Conservation (phyloP, 1,140 invertebrate species). For the Fopius arisanus region DNA sequence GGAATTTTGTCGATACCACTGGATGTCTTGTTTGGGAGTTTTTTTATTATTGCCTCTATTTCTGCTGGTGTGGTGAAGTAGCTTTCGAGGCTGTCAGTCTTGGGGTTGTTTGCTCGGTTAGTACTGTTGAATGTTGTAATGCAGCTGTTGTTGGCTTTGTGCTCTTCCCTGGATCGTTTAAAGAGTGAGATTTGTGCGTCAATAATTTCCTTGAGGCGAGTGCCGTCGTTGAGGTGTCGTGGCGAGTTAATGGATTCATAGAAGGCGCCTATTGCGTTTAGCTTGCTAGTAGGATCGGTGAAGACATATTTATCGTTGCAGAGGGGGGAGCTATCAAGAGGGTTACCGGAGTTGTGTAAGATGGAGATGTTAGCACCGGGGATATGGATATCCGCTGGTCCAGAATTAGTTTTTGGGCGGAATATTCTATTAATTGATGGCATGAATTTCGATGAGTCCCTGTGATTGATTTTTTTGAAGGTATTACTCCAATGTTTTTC, state of each 20-base stretch:
- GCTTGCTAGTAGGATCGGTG: conserved; percentile 1
- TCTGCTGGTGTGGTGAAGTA: neutral
- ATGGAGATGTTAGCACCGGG: neutral
- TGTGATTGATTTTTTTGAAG: conserved; percentile 28
- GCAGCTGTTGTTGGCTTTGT: neutral
- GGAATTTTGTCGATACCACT: conserved; percentile 29
- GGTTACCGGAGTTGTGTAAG: neutral
- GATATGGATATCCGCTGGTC: neutral
- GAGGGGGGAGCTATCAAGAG: neutral
- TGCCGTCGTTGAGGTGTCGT: conserved; percentile 4
- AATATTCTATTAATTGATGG: conserved; percentile 35
- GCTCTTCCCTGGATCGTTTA: neutral
- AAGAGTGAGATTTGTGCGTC: neutral
- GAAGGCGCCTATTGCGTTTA: conserved; percentile 7
- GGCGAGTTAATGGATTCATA: conserved; percentile 29
- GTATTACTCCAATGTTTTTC: conserved; percentile 14
- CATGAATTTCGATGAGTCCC: conserved; percentile 27
- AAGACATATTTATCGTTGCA: conserved; percentile 23
- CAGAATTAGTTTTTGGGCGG: neutral
- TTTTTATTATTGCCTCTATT: conserved; percentile 23
- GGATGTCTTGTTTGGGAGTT: conserved; percentile 33
- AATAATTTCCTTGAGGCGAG: conserved; percentile 10
- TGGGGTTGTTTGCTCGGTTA: conserved; percentile 33
- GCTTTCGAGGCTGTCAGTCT: neutral
- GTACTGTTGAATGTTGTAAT: neutral